Conservation (phyloP, 2,888 invertebrate species). For the Drosophila borborema region DNA sequence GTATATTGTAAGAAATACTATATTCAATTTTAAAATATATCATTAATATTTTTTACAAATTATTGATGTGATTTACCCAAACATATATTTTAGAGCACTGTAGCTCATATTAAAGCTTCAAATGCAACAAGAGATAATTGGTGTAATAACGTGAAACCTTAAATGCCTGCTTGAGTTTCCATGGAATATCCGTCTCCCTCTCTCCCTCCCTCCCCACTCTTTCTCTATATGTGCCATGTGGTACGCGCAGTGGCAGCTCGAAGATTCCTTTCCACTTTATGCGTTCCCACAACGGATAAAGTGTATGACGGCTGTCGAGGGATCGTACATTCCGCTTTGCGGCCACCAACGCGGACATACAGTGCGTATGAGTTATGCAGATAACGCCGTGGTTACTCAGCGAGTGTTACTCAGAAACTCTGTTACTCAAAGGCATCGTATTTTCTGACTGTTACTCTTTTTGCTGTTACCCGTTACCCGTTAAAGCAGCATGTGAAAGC, state of each 20-base stretch:
- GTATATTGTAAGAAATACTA: too few species aligned
- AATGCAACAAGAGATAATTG: slow-evolving; percentile 31
- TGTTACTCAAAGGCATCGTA: slow-evolving; percentile 64
- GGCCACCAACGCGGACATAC: slow-evolving; percentile 32
- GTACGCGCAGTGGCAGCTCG: slow-evolving; percentile 41
- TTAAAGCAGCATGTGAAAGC: slow-evolving; percentile 15
- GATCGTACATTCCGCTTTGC: slow-evolving; percentile 15
- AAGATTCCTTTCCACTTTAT: slow-evolving; percentile 19
- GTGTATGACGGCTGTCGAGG: slow-evolving; percentile 25
- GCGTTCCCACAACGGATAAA: slow-evolving; percentile 48
- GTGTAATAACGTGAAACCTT: slow-evolving; percentile 20
- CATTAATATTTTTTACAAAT: too few species aligned
- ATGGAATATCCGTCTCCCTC: background rate
- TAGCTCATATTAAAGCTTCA: slow-evolving; percentile 38
- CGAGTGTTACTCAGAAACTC: slow-evolving; percentile 47
- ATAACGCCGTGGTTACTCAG: slow-evolving; percentile 52
- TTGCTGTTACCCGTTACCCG: background rate
- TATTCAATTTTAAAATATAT: too few species aligned
- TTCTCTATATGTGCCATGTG: slow-evolving; percentile 31
- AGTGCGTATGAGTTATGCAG: slow-evolving; percentile 73
- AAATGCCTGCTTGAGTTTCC: background rate
- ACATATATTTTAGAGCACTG: too few species aligned
- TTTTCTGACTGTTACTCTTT: slow-evolving; percentile 15
- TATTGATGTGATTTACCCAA: too few species aligned
- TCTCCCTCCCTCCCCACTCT: background rate